Percentiles rank a stretch among this genome's conserved stretches.
Conservation (phyloP, 2,797 vertebrate genomes). For the Chiloscyllium punctatum region DNA sequence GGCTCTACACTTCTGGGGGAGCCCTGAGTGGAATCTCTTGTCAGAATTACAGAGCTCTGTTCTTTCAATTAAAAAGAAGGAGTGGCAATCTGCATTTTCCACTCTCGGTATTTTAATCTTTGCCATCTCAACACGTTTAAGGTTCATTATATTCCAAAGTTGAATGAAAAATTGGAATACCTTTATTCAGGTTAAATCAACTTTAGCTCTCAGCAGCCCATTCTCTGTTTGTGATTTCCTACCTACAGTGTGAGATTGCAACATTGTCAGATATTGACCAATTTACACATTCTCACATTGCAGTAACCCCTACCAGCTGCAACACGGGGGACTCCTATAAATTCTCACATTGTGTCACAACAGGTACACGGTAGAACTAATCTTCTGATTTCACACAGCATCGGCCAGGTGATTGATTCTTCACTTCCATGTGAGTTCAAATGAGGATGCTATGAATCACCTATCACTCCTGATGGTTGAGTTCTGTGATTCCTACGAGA, state of each 20-base stretch:
- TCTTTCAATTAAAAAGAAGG: too few species aligned
- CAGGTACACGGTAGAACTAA: neutral
- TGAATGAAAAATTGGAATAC: neutral
- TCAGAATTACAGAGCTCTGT: too few species aligned
- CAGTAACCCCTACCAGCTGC: neutral
- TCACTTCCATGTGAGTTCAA: neutral
- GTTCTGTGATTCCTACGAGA: neutral
- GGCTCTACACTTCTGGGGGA: too few species aligned
- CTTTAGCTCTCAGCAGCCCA: too few species aligned
- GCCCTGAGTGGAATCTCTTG: too few species aligned
- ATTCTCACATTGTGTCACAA: neutral
- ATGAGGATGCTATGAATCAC: neutral
- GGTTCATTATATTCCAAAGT: neutral
- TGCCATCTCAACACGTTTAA: neutral
- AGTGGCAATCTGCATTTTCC: too few species aligned
- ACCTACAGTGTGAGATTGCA: neutral
- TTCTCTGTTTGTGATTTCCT: too few species aligned
- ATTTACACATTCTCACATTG: neutral
- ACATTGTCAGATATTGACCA: neutral
- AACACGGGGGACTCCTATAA: neutral
- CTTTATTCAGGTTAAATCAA: neutral
- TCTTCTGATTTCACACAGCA: neutral
- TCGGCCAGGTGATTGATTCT: neutral
- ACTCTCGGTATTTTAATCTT: neutral
- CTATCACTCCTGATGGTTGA: neutral